Evolutionary conservation across 2,113 vertebrate genomes (phyloP).

Genomic region (Bolborhynchus lineola): DNA sequence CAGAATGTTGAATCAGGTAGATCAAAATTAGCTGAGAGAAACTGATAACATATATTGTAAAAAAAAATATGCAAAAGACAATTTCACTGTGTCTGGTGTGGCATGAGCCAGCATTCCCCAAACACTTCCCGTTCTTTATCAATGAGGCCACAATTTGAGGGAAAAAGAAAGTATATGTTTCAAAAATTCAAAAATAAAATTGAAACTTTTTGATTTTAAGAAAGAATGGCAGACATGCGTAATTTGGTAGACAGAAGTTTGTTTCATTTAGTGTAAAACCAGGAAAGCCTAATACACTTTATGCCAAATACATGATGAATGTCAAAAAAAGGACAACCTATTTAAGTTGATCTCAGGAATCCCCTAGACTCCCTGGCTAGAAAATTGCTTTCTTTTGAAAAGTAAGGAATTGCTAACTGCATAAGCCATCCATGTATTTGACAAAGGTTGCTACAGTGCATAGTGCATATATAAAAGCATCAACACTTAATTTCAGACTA

Average conservation of each 20-base stretch:
- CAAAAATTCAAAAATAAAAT: background rate
- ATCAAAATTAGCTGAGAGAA: background rate
- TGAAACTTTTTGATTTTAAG: background rate
- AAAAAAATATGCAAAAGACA: background rate
- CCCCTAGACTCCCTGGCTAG: background rate
- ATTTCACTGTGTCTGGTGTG: background rate
- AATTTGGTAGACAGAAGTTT: background rate
- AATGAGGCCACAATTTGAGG: background rate
- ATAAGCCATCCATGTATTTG: background rate
- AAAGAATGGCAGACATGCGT: background rate
- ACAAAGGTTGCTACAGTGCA: background rate
- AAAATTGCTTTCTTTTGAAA: background rate
- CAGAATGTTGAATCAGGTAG: background rate
- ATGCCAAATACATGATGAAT: rapidly evolving
- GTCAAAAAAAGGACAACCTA: background rate
- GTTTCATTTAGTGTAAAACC: background rate
- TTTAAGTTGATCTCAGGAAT: background rate
- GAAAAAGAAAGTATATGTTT: background rate
- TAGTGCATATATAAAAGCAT: background rate
- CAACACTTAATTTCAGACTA: background rate
- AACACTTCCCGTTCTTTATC: background rate
- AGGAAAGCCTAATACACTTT: background rate
- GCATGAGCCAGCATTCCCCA: background rate
- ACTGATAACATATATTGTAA: background rate
- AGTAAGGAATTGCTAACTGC: background rate